Conservation (phyloP, 2,797 vertebrate genomes). For the Notoglanidium macrostoma region DNA sequence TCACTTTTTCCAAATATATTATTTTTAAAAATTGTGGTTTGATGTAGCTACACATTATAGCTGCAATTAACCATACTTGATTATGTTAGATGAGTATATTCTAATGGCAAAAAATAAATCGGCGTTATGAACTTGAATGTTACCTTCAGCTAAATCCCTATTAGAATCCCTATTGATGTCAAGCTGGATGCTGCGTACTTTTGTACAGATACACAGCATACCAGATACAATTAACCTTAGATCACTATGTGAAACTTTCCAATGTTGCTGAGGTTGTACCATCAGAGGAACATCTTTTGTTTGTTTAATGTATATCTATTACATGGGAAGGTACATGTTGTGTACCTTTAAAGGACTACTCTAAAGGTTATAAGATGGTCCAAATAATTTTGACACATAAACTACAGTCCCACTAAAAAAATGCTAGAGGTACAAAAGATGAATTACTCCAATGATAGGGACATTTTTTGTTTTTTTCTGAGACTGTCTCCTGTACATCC, state of each 20-base stretch:
- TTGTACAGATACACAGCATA: not conserved
- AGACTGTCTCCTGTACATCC: not conserved
- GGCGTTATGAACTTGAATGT: not conserved
- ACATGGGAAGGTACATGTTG: not conserved
- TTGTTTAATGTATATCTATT: not conserved
- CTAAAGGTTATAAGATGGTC: not conserved
- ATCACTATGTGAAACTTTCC: not conserved
- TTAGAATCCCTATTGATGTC: not conserved
- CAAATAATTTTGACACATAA: not conserved
- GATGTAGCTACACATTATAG: not conserved
- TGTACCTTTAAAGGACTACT: not conserved
- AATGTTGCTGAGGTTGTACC: not conserved
- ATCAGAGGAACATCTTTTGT: not conserved
- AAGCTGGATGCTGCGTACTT: not conserved
- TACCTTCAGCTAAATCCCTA: not conserved
- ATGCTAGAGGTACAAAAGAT: not conserved
- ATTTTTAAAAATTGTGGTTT: not conserved
- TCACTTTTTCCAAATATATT: not conserved
- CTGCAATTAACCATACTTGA: not conserved
- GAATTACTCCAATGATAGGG: not conserved
- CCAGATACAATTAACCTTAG: not conserved
- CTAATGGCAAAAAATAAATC: not conserved
- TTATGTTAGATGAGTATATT: not conserved
- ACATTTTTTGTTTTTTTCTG: not conserved
- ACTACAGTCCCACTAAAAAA: not conserved